Percentiles rank a stretch among this genome's conserved stretches.
Conservation (phyloP, 2,113 vertebrate species). For the Pachyramphus minor region DNA sequence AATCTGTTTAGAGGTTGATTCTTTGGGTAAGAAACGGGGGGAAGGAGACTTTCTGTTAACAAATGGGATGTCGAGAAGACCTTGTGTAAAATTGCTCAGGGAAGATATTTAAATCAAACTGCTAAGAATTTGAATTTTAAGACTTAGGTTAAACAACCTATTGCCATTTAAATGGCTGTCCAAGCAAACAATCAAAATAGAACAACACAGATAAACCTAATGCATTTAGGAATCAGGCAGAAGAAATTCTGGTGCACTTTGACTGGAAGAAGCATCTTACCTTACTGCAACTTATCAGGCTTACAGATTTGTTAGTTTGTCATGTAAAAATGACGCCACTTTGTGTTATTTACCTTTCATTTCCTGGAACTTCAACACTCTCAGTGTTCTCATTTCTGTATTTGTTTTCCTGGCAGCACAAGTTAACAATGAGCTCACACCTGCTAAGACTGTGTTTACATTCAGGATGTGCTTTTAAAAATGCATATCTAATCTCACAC, state of each 20-base stretch:
- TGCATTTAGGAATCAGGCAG: neutral
- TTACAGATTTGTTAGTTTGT: neutral
- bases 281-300: neutral
- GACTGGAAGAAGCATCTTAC: conserved; percentile 20
- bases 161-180: neutral
- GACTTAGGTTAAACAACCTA: neutral
- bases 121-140: neutral
- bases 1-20: neutral
- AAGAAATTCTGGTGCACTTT: neutral
- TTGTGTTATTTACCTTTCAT: conserved; percentile 26
- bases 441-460: neutral
- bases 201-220: neutral
- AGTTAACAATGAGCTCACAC: conserved; percentile 12
- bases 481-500: neutral
- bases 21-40: neutral
- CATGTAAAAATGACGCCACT: neutral
- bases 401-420: conserved; percentile 16
- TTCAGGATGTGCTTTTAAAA: neutral
- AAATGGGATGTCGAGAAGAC: neutral
- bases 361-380: conserved; percentile 3
- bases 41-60: neutral
- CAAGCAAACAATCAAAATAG: neutral
- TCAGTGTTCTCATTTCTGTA: neutral
- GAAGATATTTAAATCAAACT: neutral
- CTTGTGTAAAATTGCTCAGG: neutral